phyloP scores from a whole-genome alignment of 1,140 invertebrate species.

The Andricus grossulariae region DNA sequence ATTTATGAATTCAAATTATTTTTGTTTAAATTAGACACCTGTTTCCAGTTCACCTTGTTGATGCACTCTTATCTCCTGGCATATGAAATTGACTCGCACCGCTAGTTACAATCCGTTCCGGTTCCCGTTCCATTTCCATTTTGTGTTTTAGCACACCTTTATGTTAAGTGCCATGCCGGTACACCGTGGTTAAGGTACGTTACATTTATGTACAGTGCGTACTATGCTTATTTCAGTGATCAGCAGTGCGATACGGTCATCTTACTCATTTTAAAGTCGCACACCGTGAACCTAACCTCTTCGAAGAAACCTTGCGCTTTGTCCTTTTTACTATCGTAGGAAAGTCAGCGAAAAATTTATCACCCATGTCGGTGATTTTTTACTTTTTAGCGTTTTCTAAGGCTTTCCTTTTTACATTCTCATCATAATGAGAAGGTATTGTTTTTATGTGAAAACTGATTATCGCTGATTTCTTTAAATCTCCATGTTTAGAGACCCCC shows the following conservation, averaged over 20 bases:
- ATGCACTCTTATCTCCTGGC: slow-evolving; percentile 33
- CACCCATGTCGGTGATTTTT: not conserved
- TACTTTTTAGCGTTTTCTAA: not conserved
- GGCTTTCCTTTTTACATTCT: too few relatives aligned
- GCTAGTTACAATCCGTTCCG: slow-evolving; percentile 53
- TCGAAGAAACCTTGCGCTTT: slow-evolving; percentile 50
- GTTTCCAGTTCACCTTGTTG: slow-evolving; percentile 33
- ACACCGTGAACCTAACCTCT: slow-evolving; percentile 55
- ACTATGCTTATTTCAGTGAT: slow-evolving; percentile 46
- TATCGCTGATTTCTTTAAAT: too few relatives aligned
- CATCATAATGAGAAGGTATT: too few relatives aligned
- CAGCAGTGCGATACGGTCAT: slow-evolving; percentile 49
- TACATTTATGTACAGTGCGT: slow-evolving; percentile 45
- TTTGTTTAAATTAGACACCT: slow-evolving; percentile 17
- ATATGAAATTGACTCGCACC: slow-evolving; percentile 36
- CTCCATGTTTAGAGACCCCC: too few relatives aligned
- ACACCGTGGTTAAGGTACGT: slow-evolving; percentile 51
- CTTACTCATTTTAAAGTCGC: slow-evolving; percentile 43
- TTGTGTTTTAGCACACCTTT: slow-evolving; percentile 43
- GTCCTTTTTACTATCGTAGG: not conserved
- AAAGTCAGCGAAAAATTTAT: not conserved
- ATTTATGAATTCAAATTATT: slow-evolving; percentile 23
- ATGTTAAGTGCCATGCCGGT: slow-evolving; percentile 45
- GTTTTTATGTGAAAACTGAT: too few relatives aligned
- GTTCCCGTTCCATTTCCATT: slow-evolving; percentile 59